phyloP scores from a whole-genome alignment of 2,888 invertebrate genomes.

The Candidula unifasciata region DNA sequence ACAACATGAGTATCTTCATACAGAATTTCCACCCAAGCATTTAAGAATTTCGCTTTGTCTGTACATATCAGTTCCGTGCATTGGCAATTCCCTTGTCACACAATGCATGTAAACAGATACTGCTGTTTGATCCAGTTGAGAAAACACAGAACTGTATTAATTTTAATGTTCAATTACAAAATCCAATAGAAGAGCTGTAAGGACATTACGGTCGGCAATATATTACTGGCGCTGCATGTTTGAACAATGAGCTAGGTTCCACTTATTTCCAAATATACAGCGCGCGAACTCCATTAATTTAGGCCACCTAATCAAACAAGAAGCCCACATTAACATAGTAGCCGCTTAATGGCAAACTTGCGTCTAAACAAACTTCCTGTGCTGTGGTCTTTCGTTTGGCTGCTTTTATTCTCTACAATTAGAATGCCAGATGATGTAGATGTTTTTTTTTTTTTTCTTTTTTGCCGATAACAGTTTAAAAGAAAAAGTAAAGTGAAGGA shows the following conservation, averaged over 20 bases:
- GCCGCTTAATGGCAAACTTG: background rate
- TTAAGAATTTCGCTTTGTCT: too few relatives aligned
- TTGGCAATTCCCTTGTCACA: background rate
- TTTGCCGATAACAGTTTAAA: too few relatives aligned
- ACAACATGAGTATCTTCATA: too few relatives aligned
- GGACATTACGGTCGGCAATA: background rate
- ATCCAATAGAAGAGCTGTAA: slow-evolving; percentile 1
- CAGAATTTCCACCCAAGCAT: too few relatives aligned
- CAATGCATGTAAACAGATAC: background rate
- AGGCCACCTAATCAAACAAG: background rate
- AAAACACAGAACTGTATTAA: slow-evolving; percentile 6
- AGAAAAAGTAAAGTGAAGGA: too few relatives aligned
- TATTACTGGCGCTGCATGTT: background rate
- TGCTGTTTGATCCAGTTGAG: background rate
- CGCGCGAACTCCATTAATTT: slow-evolving; percentile 5
- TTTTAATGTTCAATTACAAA: slow-evolving; percentile 30
- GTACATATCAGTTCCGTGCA: too few relatives aligned
- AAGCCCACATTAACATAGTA: background rate
- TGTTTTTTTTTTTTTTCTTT: too few relatives aligned
- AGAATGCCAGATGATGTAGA: too few relatives aligned
- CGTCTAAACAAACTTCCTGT: too few relatives aligned
- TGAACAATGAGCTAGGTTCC: slow-evolving; percentile 23
- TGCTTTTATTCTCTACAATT: too few relatives aligned
- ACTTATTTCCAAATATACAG: slow-evolving; percentile 7
- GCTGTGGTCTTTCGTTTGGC: too few relatives aligned